Conservation (phyloP, 2,888 invertebrate species). For the Halictus quadricinctus region DNA sequence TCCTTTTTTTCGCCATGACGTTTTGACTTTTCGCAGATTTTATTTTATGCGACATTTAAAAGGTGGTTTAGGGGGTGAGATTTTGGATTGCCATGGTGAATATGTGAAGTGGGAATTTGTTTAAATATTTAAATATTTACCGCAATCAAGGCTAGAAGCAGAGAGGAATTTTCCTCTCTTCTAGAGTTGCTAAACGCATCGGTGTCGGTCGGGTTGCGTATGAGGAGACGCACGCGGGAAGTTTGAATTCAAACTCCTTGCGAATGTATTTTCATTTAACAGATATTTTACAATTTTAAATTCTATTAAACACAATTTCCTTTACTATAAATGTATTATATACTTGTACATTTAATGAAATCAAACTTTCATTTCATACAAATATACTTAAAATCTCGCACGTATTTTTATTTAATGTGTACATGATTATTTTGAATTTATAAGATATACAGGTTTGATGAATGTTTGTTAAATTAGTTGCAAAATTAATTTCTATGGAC, state of each 20-base stretch:
- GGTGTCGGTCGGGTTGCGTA: neutral
- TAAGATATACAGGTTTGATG: neutral
- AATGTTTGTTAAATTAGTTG: neutral
- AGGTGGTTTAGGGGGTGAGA: neutral
- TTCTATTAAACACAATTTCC: neutral
- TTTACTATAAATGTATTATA: neutral
- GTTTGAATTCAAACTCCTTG: neutral
- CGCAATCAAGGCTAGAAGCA: neutral
- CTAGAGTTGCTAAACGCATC: neutral
- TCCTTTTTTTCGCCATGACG: neutral
- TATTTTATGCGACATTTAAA: neutral
- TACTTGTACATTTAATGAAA: neutral
- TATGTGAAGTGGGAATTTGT: neutral
- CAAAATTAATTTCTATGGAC: neutral
- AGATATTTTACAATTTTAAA: neutral
- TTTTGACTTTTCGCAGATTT: neutral
- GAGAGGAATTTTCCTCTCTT: neutral
- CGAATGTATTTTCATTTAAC: neutral
- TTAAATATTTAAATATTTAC: neutral
- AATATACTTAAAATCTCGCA: neutral
- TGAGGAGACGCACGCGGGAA: neutral
- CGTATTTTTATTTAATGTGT: neutral
- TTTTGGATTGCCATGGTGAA: neutral
- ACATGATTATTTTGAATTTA: neutral
- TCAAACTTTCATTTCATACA: neutral